Percentiles rank a stretch among this genome's conserved stretches.
These are phyloP conservation scores for Sinhomidia bicolor DNA, from an alignment of 2,888 invertebrate genomes.

Conservation along the genomic window DNA sequence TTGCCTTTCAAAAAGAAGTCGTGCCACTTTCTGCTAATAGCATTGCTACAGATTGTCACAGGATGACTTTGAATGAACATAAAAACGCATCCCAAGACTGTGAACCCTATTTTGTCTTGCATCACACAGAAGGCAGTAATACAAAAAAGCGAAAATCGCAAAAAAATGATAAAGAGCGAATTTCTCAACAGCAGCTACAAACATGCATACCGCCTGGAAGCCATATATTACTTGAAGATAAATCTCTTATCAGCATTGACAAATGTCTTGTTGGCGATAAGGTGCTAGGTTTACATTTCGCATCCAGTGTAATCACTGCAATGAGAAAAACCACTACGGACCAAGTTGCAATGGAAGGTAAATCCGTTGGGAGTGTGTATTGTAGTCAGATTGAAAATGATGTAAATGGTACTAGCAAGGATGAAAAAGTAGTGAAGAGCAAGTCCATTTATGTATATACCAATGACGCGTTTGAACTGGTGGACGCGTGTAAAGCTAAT, in stretches of 20 bases:
- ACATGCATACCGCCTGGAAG: constrained; percentile 55
- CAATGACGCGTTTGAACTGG: constrained; percentile 29
- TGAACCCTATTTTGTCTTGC: constrained; percentile 54
- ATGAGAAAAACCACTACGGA: background rate
- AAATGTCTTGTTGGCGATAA: constrained; percentile 65
- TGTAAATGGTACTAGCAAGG: background rate
- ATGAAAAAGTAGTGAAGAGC: constrained; percentile 16
- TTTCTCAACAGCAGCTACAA: background rate
- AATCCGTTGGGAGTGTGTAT: constrained; percentile 45
- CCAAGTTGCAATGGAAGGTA: background rate
- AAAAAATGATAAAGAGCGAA: constrained; percentile 5
- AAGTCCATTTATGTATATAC: constrained; percentile 31
- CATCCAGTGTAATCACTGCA: constrained; percentile 41
- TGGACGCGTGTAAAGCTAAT: constrained; percentile 40
- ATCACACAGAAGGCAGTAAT: background rate
- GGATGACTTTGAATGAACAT: background rate
- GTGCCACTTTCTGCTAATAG: background rate
- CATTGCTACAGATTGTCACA: background rate
- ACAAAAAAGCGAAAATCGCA: background rate
- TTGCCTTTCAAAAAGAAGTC: constrained; percentile 31
- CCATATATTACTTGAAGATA: constrained; percentile 37
- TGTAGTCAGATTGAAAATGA: constrained; percentile 26
- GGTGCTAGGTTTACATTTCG: constrained; percentile 8
- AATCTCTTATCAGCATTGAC: constrained; percentile 42
- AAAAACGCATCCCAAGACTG: background rate